A percentile compares a stretch with the other conserved stretches of the same genome.
Conservation (phyloP, 2,113 vertebrate species). For the Cyprinodon variegatus region DNA sequence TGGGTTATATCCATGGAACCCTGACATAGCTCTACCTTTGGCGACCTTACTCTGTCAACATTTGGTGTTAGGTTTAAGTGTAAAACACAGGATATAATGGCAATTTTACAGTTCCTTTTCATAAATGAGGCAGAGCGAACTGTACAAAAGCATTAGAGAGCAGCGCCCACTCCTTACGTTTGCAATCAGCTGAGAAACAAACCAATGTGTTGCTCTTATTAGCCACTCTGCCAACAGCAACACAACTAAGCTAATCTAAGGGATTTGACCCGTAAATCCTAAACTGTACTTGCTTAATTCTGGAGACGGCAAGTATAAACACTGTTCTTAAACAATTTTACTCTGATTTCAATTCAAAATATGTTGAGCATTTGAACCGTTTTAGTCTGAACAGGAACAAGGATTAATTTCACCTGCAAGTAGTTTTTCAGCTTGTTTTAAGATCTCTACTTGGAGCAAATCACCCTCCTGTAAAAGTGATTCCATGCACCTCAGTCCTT, state of each 20-base stretch:
- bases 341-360: too few relatives aligned
- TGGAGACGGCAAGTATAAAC: too few relatives aligned
- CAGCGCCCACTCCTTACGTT: background rate
- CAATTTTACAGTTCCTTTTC: background rate
- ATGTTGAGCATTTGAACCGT: too few relatives aligned
- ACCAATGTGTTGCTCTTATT: background rate
- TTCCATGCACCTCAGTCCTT: background rate
- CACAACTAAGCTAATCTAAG: background rate
- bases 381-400: slow-evolving; percentile 1
- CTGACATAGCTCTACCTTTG: background rate
- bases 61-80: background rate
- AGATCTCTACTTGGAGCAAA: background rate
- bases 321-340: too few relatives aligned
- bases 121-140: background rate
- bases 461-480: background rate
- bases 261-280: background rate
- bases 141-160: background rate
- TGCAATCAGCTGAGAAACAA: background rate
- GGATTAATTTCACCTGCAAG: slow-evolving; percentile 4
- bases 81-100: background rate
- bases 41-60: background rate
- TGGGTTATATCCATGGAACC: background rate
- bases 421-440: too few relatives aligned
- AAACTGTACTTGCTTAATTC: background rate
- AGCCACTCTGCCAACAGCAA: background rate